phyloP scores from a whole-genome alignment of 2,888 invertebrate genomes.

The Melinaea marsaeus region DNA sequence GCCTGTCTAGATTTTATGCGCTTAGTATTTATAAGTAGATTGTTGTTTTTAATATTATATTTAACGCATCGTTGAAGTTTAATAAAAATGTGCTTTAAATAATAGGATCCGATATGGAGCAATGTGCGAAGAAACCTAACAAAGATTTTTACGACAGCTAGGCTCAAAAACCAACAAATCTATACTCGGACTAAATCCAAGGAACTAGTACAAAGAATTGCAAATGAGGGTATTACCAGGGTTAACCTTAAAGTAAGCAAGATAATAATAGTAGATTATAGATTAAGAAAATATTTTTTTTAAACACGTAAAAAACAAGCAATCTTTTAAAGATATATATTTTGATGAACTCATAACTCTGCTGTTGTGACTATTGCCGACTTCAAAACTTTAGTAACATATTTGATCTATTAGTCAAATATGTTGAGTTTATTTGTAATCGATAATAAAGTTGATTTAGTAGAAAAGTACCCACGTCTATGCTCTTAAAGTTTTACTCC shows the following conservation, averaged over 20 bases:
- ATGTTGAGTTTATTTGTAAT: too few species aligned
- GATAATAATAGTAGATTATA: neutral
- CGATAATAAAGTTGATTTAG: too few species aligned
- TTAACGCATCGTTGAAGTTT: too few species aligned
- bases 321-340: neutral
- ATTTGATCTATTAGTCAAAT: too few species aligned
- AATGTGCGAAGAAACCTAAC: constrained; percentile 32
- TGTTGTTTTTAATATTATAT: too few species aligned
- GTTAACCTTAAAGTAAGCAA: constrained; percentile 32
- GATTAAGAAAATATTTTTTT: neutral
- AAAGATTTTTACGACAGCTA: constrained; percentile 38
- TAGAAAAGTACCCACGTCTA: too few species aligned
- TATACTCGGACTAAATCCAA: constrained; percentile 30
- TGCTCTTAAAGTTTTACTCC: too few species aligned
- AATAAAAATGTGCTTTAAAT: neutral
- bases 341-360: too few species aligned
- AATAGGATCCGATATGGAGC: constrained; percentile 38
- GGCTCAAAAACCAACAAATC: constrained; percentile 34
- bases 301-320: neutral
- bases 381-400: too few species aligned
- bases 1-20: too few species aligned
- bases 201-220: constrained; percentile 35
- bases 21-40: too few species aligned
- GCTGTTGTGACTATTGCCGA: too few species aligned
- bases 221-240: constrained; percentile 28